Evolutionary conservation across 2,797 vertebrate species (phyloP).

Genomic region (Phaenicophaeus curvirostris): DNA sequence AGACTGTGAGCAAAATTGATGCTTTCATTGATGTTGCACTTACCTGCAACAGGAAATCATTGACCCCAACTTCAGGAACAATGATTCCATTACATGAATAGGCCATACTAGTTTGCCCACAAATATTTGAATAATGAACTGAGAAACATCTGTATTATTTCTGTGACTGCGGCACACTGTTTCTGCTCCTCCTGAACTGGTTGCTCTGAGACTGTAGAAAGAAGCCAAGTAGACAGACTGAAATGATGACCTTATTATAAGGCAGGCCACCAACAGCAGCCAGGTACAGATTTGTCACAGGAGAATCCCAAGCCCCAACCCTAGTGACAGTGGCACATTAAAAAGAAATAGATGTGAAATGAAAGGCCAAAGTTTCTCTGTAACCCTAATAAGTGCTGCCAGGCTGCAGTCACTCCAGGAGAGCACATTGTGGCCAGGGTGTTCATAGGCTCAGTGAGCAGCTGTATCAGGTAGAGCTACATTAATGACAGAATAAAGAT

Average conservation of each 20-base stretch:
- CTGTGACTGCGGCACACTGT: neutral
- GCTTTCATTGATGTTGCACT: neutral
- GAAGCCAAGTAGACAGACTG: neutral
- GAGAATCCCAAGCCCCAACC: neutral
- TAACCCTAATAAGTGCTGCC: rapidly evolving
- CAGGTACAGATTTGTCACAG: neutral
- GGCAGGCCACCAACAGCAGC: neutral
- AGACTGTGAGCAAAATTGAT: neutral
- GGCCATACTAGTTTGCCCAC: neutral
- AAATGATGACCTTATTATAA: neutral
- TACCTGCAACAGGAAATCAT: neutral
- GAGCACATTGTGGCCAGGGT: rapidly evolving
- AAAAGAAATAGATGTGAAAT: neutral
- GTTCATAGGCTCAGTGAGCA: neutral
- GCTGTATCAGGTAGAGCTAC: neutral
- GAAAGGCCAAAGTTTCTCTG: neutral
- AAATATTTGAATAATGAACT: neutral
- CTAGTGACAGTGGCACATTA: rapidly evolving
- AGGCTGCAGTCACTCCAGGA: neutral
- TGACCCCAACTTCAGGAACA: neutral
- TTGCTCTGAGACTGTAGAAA: neutral
- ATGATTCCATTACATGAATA: neutral
- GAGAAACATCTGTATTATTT: neutral
- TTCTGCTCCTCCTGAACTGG: neutral
- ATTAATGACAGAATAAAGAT: neutral